Percentiles rank a stretch among this genome's conserved stretches.
Conservation (phyloP, 2,797 vertebrate species). For the Micrastur ruficollis region DNA sequence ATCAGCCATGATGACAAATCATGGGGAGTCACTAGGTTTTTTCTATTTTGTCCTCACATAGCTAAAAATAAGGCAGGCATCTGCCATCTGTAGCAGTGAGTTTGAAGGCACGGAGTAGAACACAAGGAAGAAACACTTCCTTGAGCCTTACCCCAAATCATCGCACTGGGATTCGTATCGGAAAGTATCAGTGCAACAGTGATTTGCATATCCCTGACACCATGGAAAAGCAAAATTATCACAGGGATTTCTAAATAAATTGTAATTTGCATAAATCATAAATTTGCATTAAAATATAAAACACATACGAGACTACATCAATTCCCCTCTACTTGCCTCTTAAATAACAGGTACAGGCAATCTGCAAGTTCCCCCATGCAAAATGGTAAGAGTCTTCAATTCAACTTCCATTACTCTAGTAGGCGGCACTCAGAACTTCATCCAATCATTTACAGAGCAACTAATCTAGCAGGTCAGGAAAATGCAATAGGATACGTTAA, state of each 20-base stretch:
- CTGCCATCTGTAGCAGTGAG: neutral
- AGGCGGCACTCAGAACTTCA: neutral
- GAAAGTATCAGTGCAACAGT: neutral
- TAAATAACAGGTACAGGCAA: neutral
- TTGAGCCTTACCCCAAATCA: neutral
- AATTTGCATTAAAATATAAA: neutral
- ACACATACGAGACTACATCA: neutral
- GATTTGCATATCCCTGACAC: neutral
- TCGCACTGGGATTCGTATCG: neutral
- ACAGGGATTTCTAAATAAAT: neutral
- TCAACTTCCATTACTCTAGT: neutral
- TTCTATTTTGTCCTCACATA: conserved; percentile 19
- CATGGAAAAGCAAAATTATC: neutral
- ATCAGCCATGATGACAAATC: conserved; percentile 40
- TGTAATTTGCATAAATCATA: neutral
- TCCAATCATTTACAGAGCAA: neutral
- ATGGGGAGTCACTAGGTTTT: conserved; percentile 19
- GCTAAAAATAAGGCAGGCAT: conserved; percentile 48
- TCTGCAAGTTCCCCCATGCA: neutral
- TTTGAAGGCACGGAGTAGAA: neutral
- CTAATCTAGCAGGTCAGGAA: neutral
- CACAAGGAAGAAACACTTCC: neutral
- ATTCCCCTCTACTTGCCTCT: neutral
- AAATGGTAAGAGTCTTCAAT: neutral
- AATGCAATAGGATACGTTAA: neutral